A percentile compares a stretch with the other conserved stretches of the same genome.
These are phyloP conservation scores for Anguilla japonica DNA, from an alignment of 2,113 vertebrate species.

Conservation along the genomic window DNA sequence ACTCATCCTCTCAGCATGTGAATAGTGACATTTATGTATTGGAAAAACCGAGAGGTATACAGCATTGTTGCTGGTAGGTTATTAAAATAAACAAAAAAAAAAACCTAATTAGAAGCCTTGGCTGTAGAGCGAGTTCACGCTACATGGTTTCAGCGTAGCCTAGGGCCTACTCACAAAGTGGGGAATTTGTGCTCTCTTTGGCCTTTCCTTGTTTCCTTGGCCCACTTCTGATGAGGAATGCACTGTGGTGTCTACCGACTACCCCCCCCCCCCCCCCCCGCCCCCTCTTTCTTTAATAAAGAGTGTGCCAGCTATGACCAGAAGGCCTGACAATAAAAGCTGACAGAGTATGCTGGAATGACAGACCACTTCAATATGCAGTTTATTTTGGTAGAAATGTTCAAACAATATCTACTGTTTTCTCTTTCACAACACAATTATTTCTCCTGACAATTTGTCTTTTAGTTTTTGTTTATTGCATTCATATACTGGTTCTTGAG, in stretches of 20 bases:
- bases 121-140: background rate
- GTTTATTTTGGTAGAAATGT: background rate
- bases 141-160: background rate
- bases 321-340: background rate
- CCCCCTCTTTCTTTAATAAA: background rate
- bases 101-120: background rate
- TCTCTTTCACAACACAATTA: background rate
- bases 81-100: background rate
- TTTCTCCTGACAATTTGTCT: background rate
- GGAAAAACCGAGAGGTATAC: background rate
- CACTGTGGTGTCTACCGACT: background rate
- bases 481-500: background rate
- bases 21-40: background rate
- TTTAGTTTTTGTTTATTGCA: background rate
- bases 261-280: no score
- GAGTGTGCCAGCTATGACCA: background rate
- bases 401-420: background rate
- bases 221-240: background rate
- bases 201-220: background rate
- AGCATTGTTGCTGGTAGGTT: background rate
- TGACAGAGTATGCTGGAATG: background rate
- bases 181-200: slow-evolving; percentile 8
- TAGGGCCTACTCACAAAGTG: background rate
- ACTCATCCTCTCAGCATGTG: background rate
- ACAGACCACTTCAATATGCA: background rate